These are phyloP conservation scores for Hipposideros armiger DNA, from an alignment of 2,113 vertebrate genomes.

Conservation along the genomic window DNA sequence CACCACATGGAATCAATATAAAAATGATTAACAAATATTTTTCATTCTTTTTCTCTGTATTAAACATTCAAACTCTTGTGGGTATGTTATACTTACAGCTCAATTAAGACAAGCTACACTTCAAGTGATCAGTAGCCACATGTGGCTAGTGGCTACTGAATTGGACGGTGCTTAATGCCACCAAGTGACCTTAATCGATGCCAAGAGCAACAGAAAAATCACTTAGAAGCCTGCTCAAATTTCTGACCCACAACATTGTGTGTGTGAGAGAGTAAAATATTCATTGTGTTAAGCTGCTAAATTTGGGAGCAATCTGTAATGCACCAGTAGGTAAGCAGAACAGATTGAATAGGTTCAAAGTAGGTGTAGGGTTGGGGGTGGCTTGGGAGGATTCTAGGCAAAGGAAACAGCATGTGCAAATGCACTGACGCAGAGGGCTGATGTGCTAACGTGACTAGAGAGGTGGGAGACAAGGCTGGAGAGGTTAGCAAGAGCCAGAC, in stretches of 20 bases:
- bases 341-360: not conserved
- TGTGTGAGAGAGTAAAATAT: not conserved
- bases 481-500: not conserved
- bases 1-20: not conserved
- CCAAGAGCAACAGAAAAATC: not conserved
- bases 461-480: not conserved
- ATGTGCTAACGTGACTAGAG: not conserved
- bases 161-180: not conserved
- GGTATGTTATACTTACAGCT: not conserved
- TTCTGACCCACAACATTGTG: not conserved
- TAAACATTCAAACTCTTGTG: slow-evolving; percentile 19
- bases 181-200: not conserved
- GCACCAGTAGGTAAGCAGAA: not conserved
- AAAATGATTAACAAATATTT: slow-evolving; percentile 49
- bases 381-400: not conserved
- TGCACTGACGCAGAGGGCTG: not conserved
- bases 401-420: not conserved
- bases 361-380: not conserved
- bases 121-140: not conserved
- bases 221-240: not conserved
- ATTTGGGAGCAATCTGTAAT: not conserved
- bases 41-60: not conserved
- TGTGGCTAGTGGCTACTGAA: not conserved
- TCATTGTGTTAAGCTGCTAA: not conserved
- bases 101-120: not conserved